Conservation (phyloP, 2,888 invertebrate species). For the Caenorhabditis wallacei region DNA sequence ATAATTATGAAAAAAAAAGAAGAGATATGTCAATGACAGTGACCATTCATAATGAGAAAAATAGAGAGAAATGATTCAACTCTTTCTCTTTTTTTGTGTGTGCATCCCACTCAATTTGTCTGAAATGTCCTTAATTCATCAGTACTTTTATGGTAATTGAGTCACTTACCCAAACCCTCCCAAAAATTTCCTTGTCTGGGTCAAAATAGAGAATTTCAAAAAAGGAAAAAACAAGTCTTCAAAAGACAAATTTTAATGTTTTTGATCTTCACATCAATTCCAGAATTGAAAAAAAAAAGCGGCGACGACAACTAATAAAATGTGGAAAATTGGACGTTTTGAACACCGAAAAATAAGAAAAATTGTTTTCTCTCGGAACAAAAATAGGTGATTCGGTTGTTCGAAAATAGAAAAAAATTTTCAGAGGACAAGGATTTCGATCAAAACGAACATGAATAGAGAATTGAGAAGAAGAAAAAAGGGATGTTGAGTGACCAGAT, state of each 20-base stretch:
- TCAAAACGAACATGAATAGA: slow-evolving; percentile 10
- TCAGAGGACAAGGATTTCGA: background rate
- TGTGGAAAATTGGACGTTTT: slow-evolving; percentile 34
- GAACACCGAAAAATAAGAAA: slow-evolving; percentile 12
- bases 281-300: background rate
- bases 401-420: slow-evolving; percentile 1
- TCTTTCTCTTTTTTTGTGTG: background rate
- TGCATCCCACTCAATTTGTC: slow-evolving; percentile 30
- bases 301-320: slow-evolving; percentile 23
- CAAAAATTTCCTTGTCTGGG: slow-evolving; percentile 8
- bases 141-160: slow-evolving; percentile 24
- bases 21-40: slow-evolving; percentile 32
- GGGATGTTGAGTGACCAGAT: slow-evolving; percentile 8
- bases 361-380: slow-evolving; percentile 11
- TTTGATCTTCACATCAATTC: slow-evolving; percentile 21
- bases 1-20: slow-evolving; percentile 16
- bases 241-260: slow-evolving; percentile 13
- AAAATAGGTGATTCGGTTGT: slow-evolving; percentile 5
- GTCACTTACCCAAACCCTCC: slow-evolving; percentile 20
- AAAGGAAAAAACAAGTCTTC: slow-evolving; percentile 30
- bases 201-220: background rate
- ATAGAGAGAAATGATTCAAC: slow-evolving; percentile 5
- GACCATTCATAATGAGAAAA: background rate
- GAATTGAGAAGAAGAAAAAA: background rate
- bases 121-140: slow-evolving; percentile 1